Evolutionary conservation across 1,140 invertebrate species (phyloP).

Genomic region (Megalonaias nervosa): DNA sequence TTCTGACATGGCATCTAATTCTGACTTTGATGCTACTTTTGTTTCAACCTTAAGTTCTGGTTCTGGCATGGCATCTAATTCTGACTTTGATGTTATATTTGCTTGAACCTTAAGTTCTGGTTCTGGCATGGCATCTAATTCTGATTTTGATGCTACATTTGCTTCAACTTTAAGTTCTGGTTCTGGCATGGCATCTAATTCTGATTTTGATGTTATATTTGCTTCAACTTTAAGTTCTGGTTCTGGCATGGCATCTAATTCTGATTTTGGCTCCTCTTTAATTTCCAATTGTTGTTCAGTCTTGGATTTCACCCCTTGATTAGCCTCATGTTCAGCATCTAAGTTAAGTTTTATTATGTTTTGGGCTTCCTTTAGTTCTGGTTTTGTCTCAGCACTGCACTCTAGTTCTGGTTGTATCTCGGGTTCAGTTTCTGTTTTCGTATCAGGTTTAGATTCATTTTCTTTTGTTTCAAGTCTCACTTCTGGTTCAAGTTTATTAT

Average conservation of each 20-base stretch:
- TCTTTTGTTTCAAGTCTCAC: not conserved
- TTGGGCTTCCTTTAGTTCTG: not conserved
- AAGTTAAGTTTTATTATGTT: not conserved
- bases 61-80: not conserved
- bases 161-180: not conserved
- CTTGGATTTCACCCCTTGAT: not conserved
- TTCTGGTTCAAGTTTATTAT: not conserved
- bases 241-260: not conserved
- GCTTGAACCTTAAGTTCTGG: not conserved
- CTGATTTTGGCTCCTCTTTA: conserved; percentile 2
- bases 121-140: not conserved
- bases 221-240: not conserved
- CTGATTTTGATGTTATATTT: not conserved
- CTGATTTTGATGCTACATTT: not conserved
- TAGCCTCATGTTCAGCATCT: not conserved
- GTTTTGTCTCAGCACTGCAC: not conserved
- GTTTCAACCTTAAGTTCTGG: not conserved
- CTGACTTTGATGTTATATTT: not conserved
- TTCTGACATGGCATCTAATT: not conserved
- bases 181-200: not conserved
- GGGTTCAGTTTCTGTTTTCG: not conserved
- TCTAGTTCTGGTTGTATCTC: not conserved
- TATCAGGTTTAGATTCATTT: not conserved
- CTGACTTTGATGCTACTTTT: not conserved
- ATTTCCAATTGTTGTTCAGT: not conserved